phyloP scores from a whole-genome alignment of 2,888 invertebrate species.

The Eupithecia insigniata region DNA sequence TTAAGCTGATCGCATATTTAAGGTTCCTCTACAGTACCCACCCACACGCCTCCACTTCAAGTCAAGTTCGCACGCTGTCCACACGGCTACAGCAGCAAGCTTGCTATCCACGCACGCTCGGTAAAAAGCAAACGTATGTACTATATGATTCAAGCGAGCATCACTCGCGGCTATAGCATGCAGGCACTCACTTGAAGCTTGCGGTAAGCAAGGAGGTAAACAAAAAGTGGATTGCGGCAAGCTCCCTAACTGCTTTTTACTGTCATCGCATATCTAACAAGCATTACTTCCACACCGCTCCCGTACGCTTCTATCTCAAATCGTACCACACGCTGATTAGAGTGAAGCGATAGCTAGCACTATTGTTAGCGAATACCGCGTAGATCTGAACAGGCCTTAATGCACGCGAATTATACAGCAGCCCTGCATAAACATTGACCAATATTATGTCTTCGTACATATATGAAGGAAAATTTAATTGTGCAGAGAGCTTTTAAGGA shows the following conservation, averaged over 20 bases:
- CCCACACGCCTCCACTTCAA: neutral
- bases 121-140: neutral
- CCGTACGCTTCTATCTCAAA: too few species aligned
- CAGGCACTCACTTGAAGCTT: too few species aligned
- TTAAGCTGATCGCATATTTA: neutral
- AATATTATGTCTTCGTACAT: slow-evolving; percentile 35
- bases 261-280: too few species aligned
- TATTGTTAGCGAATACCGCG: neutral
- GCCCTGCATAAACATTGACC: slow-evolving; percentile 51
- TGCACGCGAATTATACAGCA: slow-evolving; percentile 43
- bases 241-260: too few species aligned
- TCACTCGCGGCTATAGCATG: too few species aligned
- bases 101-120: neutral
- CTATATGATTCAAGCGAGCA: too few species aligned
- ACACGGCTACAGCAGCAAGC: neutral
- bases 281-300: too few species aligned
- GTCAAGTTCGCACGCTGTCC: neutral
- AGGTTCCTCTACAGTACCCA: neutral
- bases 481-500: slow-evolving; percentile 2
- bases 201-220: too few species aligned
- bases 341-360: neutral
- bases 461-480: neutral
- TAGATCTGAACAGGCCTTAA: neutral
- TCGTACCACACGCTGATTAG: too few species aligned
- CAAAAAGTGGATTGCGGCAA: too few species aligned